phyloP scores from a whole-genome alignment of 2,113 vertebrate genomes.

The Patagioenas fasciata region DNA sequence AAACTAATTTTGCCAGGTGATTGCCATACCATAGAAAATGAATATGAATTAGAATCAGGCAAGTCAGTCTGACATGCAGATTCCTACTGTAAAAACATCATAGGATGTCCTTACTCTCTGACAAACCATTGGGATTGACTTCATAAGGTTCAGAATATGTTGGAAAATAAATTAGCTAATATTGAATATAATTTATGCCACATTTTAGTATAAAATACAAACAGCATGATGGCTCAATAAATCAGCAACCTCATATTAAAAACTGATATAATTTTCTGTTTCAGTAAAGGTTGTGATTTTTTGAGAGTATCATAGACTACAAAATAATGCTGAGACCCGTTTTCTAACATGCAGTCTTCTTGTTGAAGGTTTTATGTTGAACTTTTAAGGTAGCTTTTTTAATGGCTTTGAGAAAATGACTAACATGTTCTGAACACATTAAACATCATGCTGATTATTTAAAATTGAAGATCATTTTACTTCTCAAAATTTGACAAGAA shows the following conservation, averaged over 20 bases:
- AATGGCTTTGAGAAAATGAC: not conserved
- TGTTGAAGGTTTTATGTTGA: not conserved
- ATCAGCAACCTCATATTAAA: constrained; percentile 17
- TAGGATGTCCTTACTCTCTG: not conserved
- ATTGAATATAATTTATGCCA: constrained; percentile 28
- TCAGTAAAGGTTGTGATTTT: constrained; percentile 12
- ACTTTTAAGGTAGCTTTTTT: not conserved
- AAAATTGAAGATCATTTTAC: not conserved
- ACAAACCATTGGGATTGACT: not conserved
- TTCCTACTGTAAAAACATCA: not conserved
- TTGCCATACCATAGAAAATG: constrained; percentile 5
- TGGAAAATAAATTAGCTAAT: not conserved
- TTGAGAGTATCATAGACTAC: not conserved
- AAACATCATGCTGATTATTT: not conserved
- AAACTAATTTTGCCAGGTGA: not conserved
- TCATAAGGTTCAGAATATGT: constrained; percentile 6
- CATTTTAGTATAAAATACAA: not conserved
- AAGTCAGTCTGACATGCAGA: not conserved
- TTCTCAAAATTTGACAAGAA: not conserved
- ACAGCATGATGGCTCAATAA: constrained; percentile 18
- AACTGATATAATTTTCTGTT: constrained; percentile 42
- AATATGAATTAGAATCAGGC: not conserved
- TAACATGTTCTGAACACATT: not conserved
- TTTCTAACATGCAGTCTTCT: constrained; percentile 17
- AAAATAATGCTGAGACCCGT: not conserved